Evolutionary conservation across 2,888 invertebrate species (phyloP).

Genomic region (Campoplex capitator): DNA sequence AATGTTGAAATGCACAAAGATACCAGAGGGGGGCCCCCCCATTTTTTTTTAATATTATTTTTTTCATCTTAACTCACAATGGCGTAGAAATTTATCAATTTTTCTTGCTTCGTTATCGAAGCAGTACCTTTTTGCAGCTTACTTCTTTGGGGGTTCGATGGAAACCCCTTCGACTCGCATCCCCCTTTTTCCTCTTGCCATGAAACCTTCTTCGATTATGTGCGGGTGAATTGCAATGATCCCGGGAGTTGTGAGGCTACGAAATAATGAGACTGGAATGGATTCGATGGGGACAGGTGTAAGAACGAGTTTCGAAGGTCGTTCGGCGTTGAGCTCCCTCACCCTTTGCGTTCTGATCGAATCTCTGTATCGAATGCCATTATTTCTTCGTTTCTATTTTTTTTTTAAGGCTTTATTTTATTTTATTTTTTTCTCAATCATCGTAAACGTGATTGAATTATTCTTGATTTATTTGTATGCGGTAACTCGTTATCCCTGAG

Average conservation of each 20-base stretch:
- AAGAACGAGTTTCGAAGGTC: constrained; percentile 65
- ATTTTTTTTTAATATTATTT: background rate
- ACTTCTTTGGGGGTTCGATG: background rate
- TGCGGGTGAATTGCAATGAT: constrained; percentile 28
- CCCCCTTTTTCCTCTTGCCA: background rate
- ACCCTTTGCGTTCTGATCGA: constrained; percentile 5
- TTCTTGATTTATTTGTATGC: background rate
- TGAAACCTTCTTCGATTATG: background rate
- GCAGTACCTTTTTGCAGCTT: background rate
- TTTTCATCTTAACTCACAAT: constrained; percentile 30
- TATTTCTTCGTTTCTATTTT: background rate
- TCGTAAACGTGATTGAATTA: background rate
- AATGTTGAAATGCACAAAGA: constrained; percentile 50
- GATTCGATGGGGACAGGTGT: constrained; percentile 62
- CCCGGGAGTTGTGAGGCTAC: constrained; percentile 25
- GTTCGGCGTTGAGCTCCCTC: constrained; percentile 6
- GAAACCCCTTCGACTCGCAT: background rate
- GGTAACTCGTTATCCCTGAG: background rate
- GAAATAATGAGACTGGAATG: constrained; percentile 52
- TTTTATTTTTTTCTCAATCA: background rate
- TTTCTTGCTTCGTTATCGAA: background rate
- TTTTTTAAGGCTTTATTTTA: constrained; percentile 5
- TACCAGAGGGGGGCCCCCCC: constrained; percentile 3
- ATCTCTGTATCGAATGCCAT: background rate
- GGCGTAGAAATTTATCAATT: constrained; percentile 40